These are phyloP conservation scores for Eunapius fragilis DNA, from an alignment of 37 sponge, comb jelly and placozoan genomes.

Conservation along the genomic window DNA sequence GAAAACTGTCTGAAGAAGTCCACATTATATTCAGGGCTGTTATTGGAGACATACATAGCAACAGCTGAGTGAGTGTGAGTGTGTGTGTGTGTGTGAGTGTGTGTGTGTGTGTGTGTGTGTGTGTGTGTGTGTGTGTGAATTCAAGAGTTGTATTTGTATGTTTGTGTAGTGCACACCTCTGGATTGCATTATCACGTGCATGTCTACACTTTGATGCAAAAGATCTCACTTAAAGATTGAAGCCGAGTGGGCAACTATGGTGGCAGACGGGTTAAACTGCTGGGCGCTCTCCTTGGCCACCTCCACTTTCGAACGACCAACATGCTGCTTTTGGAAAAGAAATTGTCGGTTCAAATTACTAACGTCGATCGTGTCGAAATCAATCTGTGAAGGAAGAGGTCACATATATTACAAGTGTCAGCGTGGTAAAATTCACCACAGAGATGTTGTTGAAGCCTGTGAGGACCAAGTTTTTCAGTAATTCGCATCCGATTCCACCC, in stretches of 20 bases:
- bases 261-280: conserved; percentile 81
- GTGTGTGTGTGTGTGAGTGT: neutral
- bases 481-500: conserved; percentile 99
- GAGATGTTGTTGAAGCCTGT: conserved; percentile 88
- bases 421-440: conserved; percentile 61
- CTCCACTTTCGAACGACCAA: conserved; percentile 93
- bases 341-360: conserved; percentile 98
- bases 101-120: neutral
- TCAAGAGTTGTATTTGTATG: neutral
- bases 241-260: conserved; percentile 89
- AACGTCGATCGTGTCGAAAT: conserved; percentile 99
- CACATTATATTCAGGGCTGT: conserved; percentile 87
- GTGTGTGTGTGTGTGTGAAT: neutral
- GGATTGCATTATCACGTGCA: too few relatives aligned
- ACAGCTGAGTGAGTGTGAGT: neutral
- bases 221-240: conserved; percentile 67
- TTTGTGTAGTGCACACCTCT: too few relatives aligned
- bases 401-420: conserved; percentile 1
- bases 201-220: neutral
- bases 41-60: neutral
- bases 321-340: conserved; percentile 96
- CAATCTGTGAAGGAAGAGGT: conserved; percentile 62
- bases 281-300: conserved; percentile 91
- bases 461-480: conserved; percentile 95
- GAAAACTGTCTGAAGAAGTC: conserved; percentile 93